Base-by-base conservation (phyloP, 2,113 vertebrate species). In the Colinus virginianus region DNA sequence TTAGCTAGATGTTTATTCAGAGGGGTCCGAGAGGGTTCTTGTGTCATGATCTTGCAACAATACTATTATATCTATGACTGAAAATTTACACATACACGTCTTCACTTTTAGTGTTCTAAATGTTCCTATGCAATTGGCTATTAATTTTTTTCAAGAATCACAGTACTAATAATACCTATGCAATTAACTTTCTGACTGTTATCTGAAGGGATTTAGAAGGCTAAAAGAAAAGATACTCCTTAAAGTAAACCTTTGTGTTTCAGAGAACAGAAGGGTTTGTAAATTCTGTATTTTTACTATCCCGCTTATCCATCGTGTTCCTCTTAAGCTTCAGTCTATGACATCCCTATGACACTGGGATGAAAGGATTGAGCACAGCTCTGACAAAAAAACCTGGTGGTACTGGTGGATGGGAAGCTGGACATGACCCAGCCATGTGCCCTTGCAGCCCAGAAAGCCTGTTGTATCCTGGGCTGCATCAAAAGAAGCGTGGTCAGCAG, bases 11-110 rank as follows among this genome's bases (percentile, higher is more conserved):
- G 4, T 46, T 76, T 22, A 23, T 77, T 79, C 36, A 32, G 13
- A 79, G 11, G 4, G 11, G 2, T 16, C 23, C 0, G 3, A 28
- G 38, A 69, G 26, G 49, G 18, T 70, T 90, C 12, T 42, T 67
- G 15, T 34, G 16, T 45, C 36, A 42, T 32, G 6, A 69, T 77
- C 32, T 59, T 63, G 20, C 2, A 80, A 45, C 6, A 79, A 11
- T 58, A 66, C 12, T 0, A 0, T 43, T 18, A 30, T n/a, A 67
- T 36, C 7, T 19, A 42, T 48, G 46, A 67, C 30, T 13, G 59
- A 67, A 88, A 67, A 83, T 70, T 34, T 66, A 56, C 5, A n/a
- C 13, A 3, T 11, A 2, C 4, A 5, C 42, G 90, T 78, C n/a
- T 76, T 68, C 11, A 9, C 30, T 70, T 83, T 21, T n/a, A 6